phyloP scores from a whole-genome alignment of 1,140 invertebrate species.

The Brachionus asplanchnoidis region DNA sequence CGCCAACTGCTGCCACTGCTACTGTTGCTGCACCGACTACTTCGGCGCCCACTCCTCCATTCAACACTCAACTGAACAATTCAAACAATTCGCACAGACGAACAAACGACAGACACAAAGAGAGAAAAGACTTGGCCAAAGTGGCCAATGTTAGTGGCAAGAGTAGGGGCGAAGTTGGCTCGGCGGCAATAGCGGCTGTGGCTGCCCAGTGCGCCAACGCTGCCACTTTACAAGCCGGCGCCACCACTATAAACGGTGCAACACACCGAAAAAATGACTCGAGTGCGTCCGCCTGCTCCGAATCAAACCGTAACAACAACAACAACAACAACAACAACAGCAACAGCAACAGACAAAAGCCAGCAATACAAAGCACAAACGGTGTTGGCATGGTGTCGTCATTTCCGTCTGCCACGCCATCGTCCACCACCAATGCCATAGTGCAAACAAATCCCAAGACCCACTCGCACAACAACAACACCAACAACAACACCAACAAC shows the following conservation, averaged over 20 bases:
- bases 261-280: not conserved
- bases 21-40: too few species aligned
- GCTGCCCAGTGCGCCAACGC: constrained; percentile 14
- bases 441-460: not conserved
- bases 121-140: too few species aligned
- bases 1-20: not conserved
- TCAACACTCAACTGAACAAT: too few species aligned
- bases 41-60: too few species aligned
- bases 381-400: not conserved
- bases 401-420: not conserved
- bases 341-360: not conserved
- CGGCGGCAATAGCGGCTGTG: not conserved
- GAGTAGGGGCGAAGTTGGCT: not conserved
- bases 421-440: not conserved
- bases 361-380: not conserved
- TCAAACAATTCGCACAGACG: too few species aligned
- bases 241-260: not conserved
- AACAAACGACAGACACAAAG: too few species aligned
- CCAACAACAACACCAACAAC: too few species aligned
- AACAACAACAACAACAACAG: not conserved
- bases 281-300: not conserved
- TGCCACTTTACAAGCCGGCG: not conserved
- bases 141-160: not conserved
- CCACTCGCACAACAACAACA: not conserved
- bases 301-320: not conserved